A percentile compares a stretch with the other conserved stretches of the same genome.
Conservation (phyloP, 2,797 vertebrate species). For the Falco rusticolus region DNA sequence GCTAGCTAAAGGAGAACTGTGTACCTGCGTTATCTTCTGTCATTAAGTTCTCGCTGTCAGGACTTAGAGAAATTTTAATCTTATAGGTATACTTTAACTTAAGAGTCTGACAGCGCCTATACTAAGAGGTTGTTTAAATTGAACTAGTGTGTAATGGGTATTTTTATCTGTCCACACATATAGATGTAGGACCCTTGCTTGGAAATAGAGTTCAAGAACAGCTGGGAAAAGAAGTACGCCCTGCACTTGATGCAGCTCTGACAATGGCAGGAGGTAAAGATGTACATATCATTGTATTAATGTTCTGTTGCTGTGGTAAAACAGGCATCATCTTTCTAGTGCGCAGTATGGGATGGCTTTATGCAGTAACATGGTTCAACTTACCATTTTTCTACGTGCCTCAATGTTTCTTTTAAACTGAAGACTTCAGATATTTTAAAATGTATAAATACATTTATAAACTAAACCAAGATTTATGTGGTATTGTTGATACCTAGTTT, state of each 20-base stretch:
- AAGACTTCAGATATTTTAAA: neutral
- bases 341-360: neutral
- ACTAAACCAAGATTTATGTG: neutral
- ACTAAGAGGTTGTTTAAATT: neutral
- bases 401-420: neutral
- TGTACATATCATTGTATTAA: neutral
- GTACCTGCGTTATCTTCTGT: neutral
- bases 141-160: neutral
- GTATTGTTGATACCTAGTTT: neutral
- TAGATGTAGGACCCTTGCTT: conserved; percentile 88
- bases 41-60: neutral
- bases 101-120: neutral
- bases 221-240: conserved; percentile 85
- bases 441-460: neutral
- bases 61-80: neutral
- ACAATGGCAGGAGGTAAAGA: conserved; percentile 88
- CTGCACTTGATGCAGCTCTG: conserved; percentile 84
- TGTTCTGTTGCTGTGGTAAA: neutral
- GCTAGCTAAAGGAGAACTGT: neutral
- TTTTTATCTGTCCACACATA: neutral
- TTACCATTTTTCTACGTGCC: neutral
- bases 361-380: neutral
- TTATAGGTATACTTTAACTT: neutral
- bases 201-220: conserved; percentile 84
- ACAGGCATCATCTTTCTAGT: neutral